Percentiles rank a stretch among this genome's conserved stretches.
phyloP scores from a whole-genome alignment of 2,888 invertebrate species.

The Zele albiditarsus region DNA sequence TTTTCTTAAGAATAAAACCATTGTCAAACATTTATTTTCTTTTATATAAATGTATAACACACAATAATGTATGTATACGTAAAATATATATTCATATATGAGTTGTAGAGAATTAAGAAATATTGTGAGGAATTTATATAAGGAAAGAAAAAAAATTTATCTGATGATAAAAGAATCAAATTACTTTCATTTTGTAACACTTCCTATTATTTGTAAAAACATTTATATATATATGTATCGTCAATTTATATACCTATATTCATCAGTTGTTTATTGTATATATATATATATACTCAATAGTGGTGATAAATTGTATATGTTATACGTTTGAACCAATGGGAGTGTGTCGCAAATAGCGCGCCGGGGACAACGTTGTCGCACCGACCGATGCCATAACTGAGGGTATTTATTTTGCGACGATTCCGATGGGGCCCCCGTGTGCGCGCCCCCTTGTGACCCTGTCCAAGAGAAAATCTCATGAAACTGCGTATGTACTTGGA shows the following conservation, averaged over 20 bases:
- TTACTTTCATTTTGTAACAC: not conserved
- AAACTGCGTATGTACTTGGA: constrained; percentile 15
- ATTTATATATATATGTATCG: not conserved
- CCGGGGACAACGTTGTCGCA: not conserved
- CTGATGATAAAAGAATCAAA: not conserved
- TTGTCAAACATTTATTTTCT: not conserved
- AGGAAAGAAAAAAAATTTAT: not conserved
- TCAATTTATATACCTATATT: not conserved
- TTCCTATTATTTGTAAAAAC: not conserved
- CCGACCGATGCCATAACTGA: constrained; percentile 20
- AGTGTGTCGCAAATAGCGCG: constrained; percentile 6
- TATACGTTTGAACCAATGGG: constrained; percentile 8
- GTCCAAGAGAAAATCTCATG: constrained; percentile 32
- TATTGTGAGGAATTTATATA: not conserved
- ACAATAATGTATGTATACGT: not conserved
- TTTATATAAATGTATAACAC: constrained; percentile 11
- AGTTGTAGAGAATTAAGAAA: not conserved
- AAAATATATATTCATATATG: too few species aligned
- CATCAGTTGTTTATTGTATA: not conserved
- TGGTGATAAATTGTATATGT: constrained; percentile 1
- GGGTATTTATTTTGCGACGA: constrained; percentile 34
- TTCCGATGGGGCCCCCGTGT: constrained; percentile 36
- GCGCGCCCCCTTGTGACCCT: constrained; percentile 35
- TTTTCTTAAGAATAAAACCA: not conserved
- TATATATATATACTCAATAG: not conserved